These are phyloP conservation scores for Popillia japonica DNA, from an alignment of 1,140 invertebrate genomes.

Conservation along the genomic window DNA sequence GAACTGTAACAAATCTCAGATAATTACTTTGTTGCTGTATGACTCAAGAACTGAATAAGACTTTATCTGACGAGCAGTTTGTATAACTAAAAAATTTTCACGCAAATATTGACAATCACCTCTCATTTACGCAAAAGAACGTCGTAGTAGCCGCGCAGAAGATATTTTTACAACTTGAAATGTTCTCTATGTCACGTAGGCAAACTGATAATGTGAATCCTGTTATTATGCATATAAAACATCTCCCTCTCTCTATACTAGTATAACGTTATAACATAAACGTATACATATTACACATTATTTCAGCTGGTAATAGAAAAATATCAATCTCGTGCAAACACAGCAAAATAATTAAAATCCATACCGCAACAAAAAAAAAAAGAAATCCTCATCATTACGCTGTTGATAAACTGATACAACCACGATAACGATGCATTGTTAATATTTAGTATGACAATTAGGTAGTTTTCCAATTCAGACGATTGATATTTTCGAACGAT, in stretches of 20 bases:
- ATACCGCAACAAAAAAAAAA: no score
- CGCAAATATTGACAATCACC: background rate
- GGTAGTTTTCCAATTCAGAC: background rate
- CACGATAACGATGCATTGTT: background rate
- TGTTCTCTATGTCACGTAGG: background rate
- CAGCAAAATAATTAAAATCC: no score
- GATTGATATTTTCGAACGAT: conserved; percentile 3
- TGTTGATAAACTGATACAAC: background rate
- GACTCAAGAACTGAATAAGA: no score
- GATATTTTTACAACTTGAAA: background rate
- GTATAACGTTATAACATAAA: no score
- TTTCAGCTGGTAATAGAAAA: no score
- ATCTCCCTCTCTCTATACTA: background rate
- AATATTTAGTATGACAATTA: background rate
- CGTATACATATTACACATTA: no score
- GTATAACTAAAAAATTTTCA: no score
- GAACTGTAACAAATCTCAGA: no score
- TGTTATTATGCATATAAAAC: background rate
- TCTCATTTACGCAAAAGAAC: background rate
- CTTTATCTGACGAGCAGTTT: no score
- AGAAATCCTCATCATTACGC: no score
- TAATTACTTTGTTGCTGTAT: no score
- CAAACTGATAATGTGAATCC: background rate
- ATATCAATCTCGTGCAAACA: no score
- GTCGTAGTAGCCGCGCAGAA: background rate